These are phyloP conservation scores for Barnardius zonarius DNA, from an alignment of 2,113 vertebrate species.

Conservation along the genomic window DNA sequence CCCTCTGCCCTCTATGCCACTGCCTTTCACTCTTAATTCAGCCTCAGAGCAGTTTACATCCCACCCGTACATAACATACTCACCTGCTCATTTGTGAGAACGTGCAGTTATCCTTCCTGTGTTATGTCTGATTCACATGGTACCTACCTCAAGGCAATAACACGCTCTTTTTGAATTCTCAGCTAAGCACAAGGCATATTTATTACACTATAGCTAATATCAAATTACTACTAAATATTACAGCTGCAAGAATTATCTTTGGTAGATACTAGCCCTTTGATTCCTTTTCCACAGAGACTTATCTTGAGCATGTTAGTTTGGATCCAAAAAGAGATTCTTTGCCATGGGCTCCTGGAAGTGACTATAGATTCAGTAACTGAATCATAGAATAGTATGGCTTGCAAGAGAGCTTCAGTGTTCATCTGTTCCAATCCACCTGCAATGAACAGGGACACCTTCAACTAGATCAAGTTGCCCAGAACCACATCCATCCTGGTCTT, in stretches of 20 bases:
- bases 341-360: slow-evolving; percentile 1
- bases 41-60: not conserved
- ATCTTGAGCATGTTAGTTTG: not conserved
- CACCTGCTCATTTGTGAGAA: not conserved
- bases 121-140: not conserved
- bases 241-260: not conserved
- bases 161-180: not conserved
- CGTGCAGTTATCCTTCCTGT: not conserved
- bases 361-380: not conserved
- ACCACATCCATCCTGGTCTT: not conserved
- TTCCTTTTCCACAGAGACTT: not conserved
- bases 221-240: not conserved
- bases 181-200: not conserved
- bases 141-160: not conserved
- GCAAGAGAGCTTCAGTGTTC: not conserved
- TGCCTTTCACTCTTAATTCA: not conserved
- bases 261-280: not conserved
- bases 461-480: not conserved
- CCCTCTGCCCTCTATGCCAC: not conserved
- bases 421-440: not conserved
- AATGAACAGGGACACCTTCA: not conserved
- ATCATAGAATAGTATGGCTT: not conserved
- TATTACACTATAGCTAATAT: not conserved
- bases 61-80: not conserved
- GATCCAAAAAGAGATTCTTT: not conserved